Evolutionary conservation across 2,797 vertebrate genomes (phyloP).

Genomic region (Cynopterus sphinx): DNA sequence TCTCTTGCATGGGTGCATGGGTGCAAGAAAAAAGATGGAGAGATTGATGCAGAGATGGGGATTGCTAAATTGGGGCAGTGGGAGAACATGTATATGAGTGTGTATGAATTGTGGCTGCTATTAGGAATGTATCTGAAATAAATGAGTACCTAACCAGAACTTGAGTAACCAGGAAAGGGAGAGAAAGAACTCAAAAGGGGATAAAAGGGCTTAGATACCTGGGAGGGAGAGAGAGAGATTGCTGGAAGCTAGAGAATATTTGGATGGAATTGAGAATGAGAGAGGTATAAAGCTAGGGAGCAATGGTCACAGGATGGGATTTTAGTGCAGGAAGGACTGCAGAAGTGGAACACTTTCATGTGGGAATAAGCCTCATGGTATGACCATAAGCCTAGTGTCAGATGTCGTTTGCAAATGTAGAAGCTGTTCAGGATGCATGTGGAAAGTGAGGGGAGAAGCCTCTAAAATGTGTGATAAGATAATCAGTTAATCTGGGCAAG

Average conservation of each 20-base stretch:
- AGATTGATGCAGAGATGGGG: neutral
- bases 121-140: neutral
- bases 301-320: neutral
- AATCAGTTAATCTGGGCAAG: neutral
- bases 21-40: neutral
- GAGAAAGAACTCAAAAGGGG: neutral
- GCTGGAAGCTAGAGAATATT: neutral
- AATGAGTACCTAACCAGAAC: neutral
- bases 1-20: neutral
- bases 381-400: neutral
- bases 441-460: neutral
- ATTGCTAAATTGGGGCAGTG: neutral
- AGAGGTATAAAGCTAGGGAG: neutral
- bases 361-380: neutral
- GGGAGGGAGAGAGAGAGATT: neutral
- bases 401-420: neutral
- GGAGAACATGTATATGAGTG: neutral
- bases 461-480: neutral
- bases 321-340: neutral
- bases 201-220: neutral
- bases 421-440: neutral
- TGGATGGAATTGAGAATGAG: neutral
- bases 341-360: neutral
- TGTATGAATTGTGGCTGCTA: neutral
- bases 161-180: neutral